Conservation (phyloP, 2,113 vertebrate species). For the Cyprinodon tularosa region DNA sequence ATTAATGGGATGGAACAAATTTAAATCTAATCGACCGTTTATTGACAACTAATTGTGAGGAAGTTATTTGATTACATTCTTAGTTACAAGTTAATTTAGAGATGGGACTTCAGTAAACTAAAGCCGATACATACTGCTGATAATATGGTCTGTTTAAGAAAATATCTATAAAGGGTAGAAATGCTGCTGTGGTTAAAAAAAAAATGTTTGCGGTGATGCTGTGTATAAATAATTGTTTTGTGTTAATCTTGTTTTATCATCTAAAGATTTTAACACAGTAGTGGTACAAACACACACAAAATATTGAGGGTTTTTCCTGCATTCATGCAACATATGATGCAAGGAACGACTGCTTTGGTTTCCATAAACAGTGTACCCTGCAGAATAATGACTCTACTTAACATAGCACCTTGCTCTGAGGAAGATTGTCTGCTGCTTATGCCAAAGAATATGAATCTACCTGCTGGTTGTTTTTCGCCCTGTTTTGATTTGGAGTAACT, state of each 20-base stretch:
- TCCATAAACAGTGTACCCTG: not conserved
- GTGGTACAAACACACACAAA: not conserved
- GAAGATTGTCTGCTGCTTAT: slow-evolving; percentile 23
- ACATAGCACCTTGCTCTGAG: not conserved
- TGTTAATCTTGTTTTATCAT: not conserved
- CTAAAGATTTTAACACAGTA: not conserved
- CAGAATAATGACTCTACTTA: not conserved
- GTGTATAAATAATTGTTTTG: not conserved
- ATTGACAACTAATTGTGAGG: too few species aligned
- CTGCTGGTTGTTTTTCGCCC: slow-evolving; percentile 9
- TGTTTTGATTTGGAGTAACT: slow-evolving; percentile 29
- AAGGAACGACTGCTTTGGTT: not conserved
- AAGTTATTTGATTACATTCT: too few species aligned
- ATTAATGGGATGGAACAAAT: too few species aligned
- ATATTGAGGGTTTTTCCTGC: too few species aligned
- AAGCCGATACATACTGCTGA: too few species aligned
- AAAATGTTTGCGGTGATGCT: not conserved
- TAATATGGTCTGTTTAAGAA: too few species aligned
- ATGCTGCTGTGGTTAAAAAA: not conserved
- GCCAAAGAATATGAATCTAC: slow-evolving; percentile 35
- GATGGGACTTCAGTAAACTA: too few species aligned
- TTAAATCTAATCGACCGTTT: too few species aligned
- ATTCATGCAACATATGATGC: not conserved
- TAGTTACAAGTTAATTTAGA: not conserved
- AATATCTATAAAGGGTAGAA: not conserved